Percentiles rank a stretch among this genome's conserved stretches.
phyloP scores from a whole-genome alignment of 2,113 vertebrate genomes.

The Lepus timidus region DNA sequence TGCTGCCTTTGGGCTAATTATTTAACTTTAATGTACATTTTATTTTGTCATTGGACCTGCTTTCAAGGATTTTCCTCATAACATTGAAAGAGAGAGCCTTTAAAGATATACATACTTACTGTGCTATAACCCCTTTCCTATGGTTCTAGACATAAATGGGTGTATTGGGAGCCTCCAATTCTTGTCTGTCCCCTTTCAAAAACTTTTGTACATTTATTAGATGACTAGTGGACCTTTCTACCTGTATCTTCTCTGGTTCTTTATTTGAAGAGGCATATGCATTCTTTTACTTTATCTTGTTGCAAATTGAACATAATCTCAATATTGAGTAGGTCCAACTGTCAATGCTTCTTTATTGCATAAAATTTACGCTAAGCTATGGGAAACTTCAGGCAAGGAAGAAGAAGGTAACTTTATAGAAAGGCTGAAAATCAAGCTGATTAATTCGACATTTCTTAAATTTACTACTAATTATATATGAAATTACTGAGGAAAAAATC shows the following conservation, averaged over 20 bases:
- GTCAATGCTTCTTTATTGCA: not conserved
- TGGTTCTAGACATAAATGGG: not conserved
- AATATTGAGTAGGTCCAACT: constrained; percentile 15
- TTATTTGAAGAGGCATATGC: not conserved
- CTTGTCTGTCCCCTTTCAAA: not conserved
- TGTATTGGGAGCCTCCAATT: not conserved
- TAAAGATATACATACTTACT: not conserved
- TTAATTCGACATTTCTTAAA: constrained; percentile 68
- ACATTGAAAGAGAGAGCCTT: not conserved
- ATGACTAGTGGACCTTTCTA: not conserved
- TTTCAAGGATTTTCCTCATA: constrained; percentile 58
- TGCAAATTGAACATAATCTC: constrained; percentile 1
- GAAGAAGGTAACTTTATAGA: not conserved
- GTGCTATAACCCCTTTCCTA: not conserved
- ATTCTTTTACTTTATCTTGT: not conserved
- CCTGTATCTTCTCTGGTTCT: not conserved
- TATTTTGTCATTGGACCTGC: constrained; percentile 34
- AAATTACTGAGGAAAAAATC: constrained; percentile 65
- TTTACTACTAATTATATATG: constrained; percentile 75
- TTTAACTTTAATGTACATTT: constrained; percentile 34
- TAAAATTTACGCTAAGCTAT: not conserved
- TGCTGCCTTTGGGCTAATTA: constrained; percentile 30
- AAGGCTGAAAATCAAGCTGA: constrained; percentile 76
- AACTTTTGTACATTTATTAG: not conserved
- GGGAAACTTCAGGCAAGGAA: constrained; percentile 22